Conservation (phyloP, 2,797 vertebrate genomes). For the Xerus rutilus region DNA sequence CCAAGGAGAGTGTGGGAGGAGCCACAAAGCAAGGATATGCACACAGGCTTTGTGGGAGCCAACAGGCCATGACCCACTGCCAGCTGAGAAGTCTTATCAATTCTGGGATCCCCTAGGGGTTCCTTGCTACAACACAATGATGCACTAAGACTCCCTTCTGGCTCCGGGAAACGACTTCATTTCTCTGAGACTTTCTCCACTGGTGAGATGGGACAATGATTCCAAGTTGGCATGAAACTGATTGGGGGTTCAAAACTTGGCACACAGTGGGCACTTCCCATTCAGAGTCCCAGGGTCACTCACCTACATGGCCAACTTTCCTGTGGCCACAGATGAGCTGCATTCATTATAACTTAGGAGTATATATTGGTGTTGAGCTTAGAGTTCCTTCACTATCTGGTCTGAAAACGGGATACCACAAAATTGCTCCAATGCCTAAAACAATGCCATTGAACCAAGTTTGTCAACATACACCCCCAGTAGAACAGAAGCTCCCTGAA, state of each 20-base stretch:
- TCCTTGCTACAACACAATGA: neutral
- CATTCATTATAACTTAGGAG: neutral
- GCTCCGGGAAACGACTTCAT: neutral
- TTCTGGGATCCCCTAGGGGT: accelerated
- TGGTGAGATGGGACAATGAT: neutral
- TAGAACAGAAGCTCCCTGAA: neutral
- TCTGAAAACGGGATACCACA: neutral
- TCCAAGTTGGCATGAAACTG: neutral
- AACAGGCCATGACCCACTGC: too few species aligned
- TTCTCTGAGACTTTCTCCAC: neutral
- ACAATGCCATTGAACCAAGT: neutral
- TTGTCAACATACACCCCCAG: neutral
- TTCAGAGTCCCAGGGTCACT: neutral
- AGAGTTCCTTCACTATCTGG: neutral
- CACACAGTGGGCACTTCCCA: neutral
- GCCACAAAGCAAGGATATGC: neutral
- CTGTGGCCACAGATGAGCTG: neutral
- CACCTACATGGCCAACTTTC: neutral
- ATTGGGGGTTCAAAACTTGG: neutral
- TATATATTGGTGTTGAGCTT: neutral
- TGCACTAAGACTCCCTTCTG: neutral
- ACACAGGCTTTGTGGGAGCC: neutral
- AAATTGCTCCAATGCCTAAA: neutral
- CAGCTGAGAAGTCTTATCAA: neutral
- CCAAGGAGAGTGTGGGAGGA: neutral